phyloP scores from a whole-genome alignment of 2,888 invertebrate genomes.

The Chaitophorus viminalis region DNA sequence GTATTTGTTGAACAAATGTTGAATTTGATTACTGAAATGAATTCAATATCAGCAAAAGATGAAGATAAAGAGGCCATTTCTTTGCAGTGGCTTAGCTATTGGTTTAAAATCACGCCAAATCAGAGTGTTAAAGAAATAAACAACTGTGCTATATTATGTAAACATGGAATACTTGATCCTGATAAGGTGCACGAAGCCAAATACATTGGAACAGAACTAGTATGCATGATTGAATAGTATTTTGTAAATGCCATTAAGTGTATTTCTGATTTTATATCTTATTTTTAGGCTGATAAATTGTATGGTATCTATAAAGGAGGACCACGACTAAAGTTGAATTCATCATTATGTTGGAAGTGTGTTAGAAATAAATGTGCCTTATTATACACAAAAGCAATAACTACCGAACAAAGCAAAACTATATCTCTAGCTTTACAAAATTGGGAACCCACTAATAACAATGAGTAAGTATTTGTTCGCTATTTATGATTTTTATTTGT shows the following conservation, averaged over 20 bases:
- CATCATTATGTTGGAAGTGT: slow-evolving; percentile 68
- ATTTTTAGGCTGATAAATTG: slow-evolving; percentile 67
- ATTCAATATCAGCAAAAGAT: slow-evolving; percentile 61
- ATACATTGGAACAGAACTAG: slow-evolving; percentile 67
- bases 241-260: slow-evolving; percentile 18
- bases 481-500: too few relatives aligned
- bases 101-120: slow-evolving; percentile 67
- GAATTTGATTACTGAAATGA: slow-evolving; percentile 57
- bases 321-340: slow-evolving; percentile 67
- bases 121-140: slow-evolving; percentile 68
- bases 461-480: neutral
- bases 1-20: slow-evolving; percentile 55
- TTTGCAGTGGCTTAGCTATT: slow-evolving; percentile 70
- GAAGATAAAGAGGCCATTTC: slow-evolving; percentile 70
- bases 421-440: slow-evolving; percentile 65
- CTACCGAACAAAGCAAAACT: slow-evolving; percentile 70
- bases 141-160: slow-evolving; percentile 69
- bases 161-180: slow-evolving; percentile 69
- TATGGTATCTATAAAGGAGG: slow-evolving; percentile 69
- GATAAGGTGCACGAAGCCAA: slow-evolving; percentile 68
- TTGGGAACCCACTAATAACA: slow-evolving; percentile 1
- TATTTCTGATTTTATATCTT: slow-evolving; percentile 55
- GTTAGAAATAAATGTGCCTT: slow-evolving; percentile 69
- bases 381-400: slow-evolving; percentile 68
- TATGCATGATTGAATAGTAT: slow-evolving; percentile 64